These are phyloP conservation scores for Aldrovandia affinis DNA, from an alignment of 2,797 vertebrate genomes.

Conservation along the genomic window DNA sequence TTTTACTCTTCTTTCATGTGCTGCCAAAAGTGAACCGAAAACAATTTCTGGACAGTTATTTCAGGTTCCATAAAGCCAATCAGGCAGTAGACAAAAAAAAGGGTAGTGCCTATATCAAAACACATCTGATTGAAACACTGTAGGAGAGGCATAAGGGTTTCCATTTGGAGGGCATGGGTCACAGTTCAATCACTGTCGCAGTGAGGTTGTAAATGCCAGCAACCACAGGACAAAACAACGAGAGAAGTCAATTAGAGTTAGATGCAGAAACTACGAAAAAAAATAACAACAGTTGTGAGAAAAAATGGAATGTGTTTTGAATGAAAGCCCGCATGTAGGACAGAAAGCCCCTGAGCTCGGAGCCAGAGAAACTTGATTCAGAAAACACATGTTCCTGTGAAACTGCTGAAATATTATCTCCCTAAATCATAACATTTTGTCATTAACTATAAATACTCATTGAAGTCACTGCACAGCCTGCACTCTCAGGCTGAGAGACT, in stretches of 20 bases:
- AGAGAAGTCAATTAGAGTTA: constrained; percentile 54
- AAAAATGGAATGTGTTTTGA: constrained; percentile 43
- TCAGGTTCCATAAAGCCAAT: constrained; percentile 45
- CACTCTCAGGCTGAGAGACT: constrained; percentile 61
- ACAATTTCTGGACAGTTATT: constrained; percentile 49
- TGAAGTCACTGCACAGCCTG: constrained; percentile 65
- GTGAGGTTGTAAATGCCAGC: constrained; percentile 40
- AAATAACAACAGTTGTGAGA: not conserved
- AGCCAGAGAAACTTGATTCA: constrained; percentile 67
- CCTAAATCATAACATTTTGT: constrained; percentile 75
- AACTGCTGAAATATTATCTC: constrained; percentile 74
- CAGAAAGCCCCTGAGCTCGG: constrained; percentile 64
- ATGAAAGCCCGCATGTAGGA: constrained; percentile 58
- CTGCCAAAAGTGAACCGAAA: constrained; percentile 54
- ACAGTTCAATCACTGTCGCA: constrained; percentile 36
- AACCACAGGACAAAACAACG: constrained; percentile 46
- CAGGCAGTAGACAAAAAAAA: not conserved
- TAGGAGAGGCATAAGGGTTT: constrained; percentile 47
- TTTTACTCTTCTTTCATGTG: constrained; percentile 62
- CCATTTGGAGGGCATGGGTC: constrained; percentile 50
- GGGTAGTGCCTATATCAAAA: not conserved
- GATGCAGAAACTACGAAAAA: constrained; percentile 25
- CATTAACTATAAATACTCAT: constrained; percentile 76
- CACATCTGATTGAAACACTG: constrained; percentile 45
- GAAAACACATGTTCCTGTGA: constrained; percentile 74